Conservation (phyloP, 1,140 invertebrate species). For the Dysdera silvatica region DNA sequence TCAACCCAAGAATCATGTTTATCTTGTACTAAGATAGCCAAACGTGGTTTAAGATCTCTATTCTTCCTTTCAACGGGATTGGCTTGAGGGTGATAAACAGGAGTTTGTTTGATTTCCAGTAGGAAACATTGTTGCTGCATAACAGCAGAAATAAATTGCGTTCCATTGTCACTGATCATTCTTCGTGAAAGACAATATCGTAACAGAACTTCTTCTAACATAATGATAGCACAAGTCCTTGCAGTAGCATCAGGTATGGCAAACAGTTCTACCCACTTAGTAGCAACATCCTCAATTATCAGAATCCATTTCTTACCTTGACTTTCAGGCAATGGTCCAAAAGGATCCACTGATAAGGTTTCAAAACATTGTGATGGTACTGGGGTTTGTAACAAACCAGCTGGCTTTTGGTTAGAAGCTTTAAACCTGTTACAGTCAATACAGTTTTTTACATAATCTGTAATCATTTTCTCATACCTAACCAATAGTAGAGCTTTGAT, state of each 20-base stretch:
- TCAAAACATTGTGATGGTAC: neutral
- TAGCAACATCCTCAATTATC: neutral
- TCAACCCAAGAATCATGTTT: neutral
- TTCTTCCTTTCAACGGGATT: neutral
- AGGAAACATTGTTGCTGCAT: neutral
- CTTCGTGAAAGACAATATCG: neutral
- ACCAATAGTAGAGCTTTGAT: neutral
- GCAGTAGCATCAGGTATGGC: neutral
- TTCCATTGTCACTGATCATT: slow-evolving; percentile 12
- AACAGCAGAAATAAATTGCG: neutral
- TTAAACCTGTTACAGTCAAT: slow-evolving; percentile 13
- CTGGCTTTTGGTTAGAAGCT: neutral
- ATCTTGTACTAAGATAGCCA: neutral
- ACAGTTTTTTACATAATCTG: slow-evolving; percentile 15
- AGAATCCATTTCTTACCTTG: neutral
- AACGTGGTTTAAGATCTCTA: neutral
- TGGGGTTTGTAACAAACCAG: neutral
- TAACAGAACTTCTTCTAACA: slow-evolving; percentile 15
- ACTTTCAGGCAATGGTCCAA: slow-evolving; percentile 1
- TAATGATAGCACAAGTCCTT: neutral
- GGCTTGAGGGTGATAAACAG: neutral
- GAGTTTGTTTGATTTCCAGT: neutral
- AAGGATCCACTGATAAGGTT: neutral
- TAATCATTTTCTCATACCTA: neutral
- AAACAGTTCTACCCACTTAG: slow-evolving; percentile 4